phyloP scores from a whole-genome alignment of 2,113 vertebrate genomes.

The Actinemys pallida region DNA sequence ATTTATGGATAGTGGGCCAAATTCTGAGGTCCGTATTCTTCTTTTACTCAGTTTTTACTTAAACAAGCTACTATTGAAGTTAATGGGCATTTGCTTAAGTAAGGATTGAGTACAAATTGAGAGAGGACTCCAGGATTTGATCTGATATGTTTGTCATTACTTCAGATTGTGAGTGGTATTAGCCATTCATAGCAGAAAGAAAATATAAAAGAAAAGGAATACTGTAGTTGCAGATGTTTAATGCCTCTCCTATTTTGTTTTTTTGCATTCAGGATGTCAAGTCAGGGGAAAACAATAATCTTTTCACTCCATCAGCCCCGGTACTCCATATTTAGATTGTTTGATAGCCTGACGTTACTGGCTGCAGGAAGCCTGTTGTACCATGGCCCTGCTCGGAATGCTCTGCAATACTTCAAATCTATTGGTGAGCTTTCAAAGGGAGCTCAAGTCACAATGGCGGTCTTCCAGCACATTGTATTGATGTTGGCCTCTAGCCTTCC shows the following conservation, averaged over 20 bases:
- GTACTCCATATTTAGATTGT: slow-evolving; percentile 83
- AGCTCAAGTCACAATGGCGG: not conserved
- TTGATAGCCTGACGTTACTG: slow-evolving; percentile 81
- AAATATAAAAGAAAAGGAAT: not conserved
- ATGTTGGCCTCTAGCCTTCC: not conserved
- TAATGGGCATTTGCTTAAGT: not conserved
- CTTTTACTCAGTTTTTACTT: not conserved
- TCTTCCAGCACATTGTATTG: not conserved
- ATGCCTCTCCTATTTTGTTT: not conserved
- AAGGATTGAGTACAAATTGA: not conserved
- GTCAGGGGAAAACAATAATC: slow-evolving; percentile 80
- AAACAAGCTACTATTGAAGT: not conserved
- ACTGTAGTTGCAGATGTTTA: not conserved
- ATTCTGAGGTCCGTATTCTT: not conserved
- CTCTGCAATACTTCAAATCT: slow-evolving; percentile 78
- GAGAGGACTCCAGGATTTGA: not conserved
- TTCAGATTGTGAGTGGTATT: not conserved
- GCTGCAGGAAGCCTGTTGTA: slow-evolving; percentile 79
- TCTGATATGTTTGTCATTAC: not conserved
- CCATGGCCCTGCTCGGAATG: slow-evolving; percentile 73
- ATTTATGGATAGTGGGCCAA: not conserved
- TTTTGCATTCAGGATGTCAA: slow-evolving; percentile 75
- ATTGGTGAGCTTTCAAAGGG: slow-evolving; percentile 69
- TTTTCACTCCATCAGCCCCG: slow-evolving; percentile 85
- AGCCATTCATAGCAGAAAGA: not conserved